Percentiles rank a stretch among this genome's conserved stretches.
Conservation (phyloP, 2,888 invertebrate species). For the Himalopsyche tibetana region DNA sequence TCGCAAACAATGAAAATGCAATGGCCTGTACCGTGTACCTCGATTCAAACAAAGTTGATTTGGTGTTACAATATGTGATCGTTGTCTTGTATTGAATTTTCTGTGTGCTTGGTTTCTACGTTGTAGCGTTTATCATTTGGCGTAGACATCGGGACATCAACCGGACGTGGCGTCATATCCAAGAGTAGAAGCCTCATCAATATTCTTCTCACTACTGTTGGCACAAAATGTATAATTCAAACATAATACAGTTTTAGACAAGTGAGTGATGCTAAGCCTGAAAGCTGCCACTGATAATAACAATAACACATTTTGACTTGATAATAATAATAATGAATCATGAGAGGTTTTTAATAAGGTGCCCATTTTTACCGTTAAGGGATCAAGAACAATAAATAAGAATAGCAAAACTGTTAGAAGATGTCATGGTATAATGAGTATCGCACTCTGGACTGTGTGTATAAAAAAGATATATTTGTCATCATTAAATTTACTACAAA, state of each 20-base stretch:
- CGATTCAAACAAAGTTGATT: background rate
- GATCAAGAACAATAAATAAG: no score
- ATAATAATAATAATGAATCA: no score
- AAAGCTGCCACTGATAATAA: background rate
- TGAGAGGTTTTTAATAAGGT: no score
- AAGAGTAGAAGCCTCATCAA: constrained; percentile 44
- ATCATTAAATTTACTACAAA: no score
- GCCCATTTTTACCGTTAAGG: no score
- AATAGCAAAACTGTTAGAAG: no score
- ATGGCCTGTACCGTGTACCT: background rate
- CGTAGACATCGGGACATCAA: constrained; percentile 26
- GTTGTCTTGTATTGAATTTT: background rate
- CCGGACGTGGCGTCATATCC: constrained; percentile 15
- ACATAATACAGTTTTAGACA: constrained; percentile 43
- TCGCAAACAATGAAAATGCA: background rate
- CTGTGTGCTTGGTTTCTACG: background rate
- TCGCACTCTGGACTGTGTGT: no score
- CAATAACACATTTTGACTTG: background rate
- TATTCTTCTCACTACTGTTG: constrained; percentile 52
- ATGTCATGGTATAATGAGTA: no score
- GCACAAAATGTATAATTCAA: constrained; percentile 55
- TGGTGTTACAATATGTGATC: background rate
- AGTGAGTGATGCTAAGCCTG: background rate
- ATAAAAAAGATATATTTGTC: no score
- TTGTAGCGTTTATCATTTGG: constrained; percentile 26